phyloP scores from a whole-genome alignment of 2,888 invertebrate genomes.

The Enchytraeus crypticus region DNA sequence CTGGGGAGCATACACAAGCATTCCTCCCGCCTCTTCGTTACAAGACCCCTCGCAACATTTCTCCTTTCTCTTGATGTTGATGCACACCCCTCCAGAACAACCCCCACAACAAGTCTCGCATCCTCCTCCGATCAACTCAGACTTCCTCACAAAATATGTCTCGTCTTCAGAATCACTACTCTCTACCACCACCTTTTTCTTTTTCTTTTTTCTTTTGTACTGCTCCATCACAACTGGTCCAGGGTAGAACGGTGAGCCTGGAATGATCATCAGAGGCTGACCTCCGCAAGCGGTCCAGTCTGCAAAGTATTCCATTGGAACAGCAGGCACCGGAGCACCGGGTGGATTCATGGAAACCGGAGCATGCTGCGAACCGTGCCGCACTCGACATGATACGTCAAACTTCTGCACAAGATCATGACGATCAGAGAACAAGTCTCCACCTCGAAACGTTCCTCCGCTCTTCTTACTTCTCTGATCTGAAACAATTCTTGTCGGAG shows the following conservation, averaged over 20 bases:
- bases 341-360: conserved; percentile 15
- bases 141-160: background rate
- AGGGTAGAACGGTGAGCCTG: conserved; percentile 13
- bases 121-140: too few species aligned
- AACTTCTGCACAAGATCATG: background rate
- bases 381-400: conserved; percentile 9
- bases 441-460: background rate
- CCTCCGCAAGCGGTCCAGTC: conserved; percentile 22
- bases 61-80: too few species aligned
- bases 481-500: background rate
- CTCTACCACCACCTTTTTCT: conserved; percentile 5
- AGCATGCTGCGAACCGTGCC: conserved; percentile 10
- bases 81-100: too few species aligned
- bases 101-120: too few species aligned
- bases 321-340: conserved; percentile 13
- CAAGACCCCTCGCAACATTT: too few species aligned
- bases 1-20: too few species aligned
- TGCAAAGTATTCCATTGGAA: conserved; percentile 21
- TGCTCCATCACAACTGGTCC: conserved; percentile 12
- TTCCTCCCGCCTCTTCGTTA: too few species aligned
- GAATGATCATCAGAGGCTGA: conserved; percentile 18
- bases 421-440: background rate
- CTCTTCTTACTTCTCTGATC: too few species aligned
- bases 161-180: background rate
- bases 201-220: conserved; percentile 17